Base-by-base conservation (phyloP, 2,797 vertebrate species). In the Hippocampus kuda region DNA sequence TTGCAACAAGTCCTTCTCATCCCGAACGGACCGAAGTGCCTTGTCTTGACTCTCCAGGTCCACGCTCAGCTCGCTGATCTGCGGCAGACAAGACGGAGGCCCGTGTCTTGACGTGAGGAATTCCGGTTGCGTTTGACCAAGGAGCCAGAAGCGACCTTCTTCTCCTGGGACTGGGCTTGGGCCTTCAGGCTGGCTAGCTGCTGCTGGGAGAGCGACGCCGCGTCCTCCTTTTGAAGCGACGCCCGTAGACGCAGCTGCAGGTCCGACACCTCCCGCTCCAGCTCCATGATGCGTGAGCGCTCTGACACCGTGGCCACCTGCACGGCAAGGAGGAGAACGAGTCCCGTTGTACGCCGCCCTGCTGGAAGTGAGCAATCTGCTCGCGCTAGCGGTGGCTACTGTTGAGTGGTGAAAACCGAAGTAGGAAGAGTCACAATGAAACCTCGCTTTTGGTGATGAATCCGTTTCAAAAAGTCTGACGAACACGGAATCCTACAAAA, bases 301-400 rank as follows among this genome's bases (percentile, higher is more conserved):
- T 98, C 96, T 0, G 96, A 98, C 59, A 99, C 97, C 0, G 96
- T 99, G 75, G 96, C 96, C 86, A 98, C 95, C 96, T 99, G 63
- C 54, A 67, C 1, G 61, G 69, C 67, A 38, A 71, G 46, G 49
- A 67, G 56, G 56, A 54, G 15, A 65, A 44, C 22, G 15, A 65
- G 41, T 26, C 3, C 5, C 16, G 22, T 65, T 24, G 15, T 20
- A 38, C 18, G 4, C 7, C 30, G 18, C 16, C 2, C 4, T 12
- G 9, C 22, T 3, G 10, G n/a, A 24, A 5, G 53, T 5, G n/a
- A 54, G 53, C 10, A 9, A 54, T n/a, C 1, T 56, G 38, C 5
- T 24, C 41, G 61, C 34, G 5, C 8, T 42, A 38, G 61, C 60
- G 1, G 18, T 11, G 9, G 53, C 53, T 51, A 51, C 20, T 22